Evolutionary conservation across 2,113 vertebrate genomes (phyloP).

Genomic region (Rissa tridactyla): DNA sequence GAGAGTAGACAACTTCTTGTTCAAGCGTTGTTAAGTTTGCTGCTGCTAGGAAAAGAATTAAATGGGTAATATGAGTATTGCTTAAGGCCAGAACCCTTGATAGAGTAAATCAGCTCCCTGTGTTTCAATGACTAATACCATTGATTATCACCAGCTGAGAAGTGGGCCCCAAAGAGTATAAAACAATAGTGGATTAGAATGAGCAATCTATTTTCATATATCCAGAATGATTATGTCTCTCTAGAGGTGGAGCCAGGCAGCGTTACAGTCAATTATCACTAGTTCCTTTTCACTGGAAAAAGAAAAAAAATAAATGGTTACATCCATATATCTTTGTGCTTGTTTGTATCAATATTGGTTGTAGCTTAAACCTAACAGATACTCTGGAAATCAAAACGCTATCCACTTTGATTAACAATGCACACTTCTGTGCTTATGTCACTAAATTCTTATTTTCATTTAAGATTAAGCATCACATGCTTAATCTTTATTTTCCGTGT

Average conservation of each 20-base stretch:
- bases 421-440: neutral
- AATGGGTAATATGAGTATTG: neutral
- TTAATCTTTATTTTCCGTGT: constrained; percentile 44
- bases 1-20: neutral
- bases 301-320: neutral
- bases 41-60: neutral
- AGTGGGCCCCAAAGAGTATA: constrained; percentile 21
- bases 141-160: constrained; percentile 29
- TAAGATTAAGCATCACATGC: neutral
- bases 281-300: constrained; percentile 26
- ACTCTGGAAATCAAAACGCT: neutral
- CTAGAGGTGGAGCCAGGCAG: constrained; percentile 18
- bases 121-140: constrained; percentile 11
- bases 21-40: neutral
- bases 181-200: constrained; percentile 46
- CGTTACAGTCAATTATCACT: constrained; percentile 38
- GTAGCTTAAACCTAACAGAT: neutral
- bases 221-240: constrained; percentile 53
- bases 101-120: neutral
- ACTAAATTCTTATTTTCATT: neutral
- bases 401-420: neutral
- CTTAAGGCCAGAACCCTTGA: neutral
- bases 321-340: neutral
- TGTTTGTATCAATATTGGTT: neutral
- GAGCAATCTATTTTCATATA: constrained; percentile 64